Percentiles rank a stretch among this genome's conserved stretches.
These are phyloP conservation scores for Amblyopsis rosae DNA, from an alignment of 2,113 vertebrate genomes.

Conservation along the genomic window DNA sequence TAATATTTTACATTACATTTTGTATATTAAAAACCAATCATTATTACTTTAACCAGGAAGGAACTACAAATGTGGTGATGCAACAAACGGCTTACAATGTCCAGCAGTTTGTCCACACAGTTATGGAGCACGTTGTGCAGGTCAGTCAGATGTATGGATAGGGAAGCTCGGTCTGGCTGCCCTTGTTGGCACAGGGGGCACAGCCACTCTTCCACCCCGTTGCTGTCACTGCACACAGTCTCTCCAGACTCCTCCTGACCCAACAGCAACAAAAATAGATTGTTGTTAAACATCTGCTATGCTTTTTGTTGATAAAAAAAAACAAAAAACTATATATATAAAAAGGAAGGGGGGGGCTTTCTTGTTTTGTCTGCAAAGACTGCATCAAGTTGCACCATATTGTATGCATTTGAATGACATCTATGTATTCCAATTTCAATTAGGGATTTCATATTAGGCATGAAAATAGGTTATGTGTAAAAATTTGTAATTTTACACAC, in stretches of 20 bases:
- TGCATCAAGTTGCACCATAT: slow-evolving; percentile 23
- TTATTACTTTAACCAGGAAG: background rate
- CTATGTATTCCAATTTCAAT: slow-evolving; percentile 11
- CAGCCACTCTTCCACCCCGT: slow-evolving; percentile 70
- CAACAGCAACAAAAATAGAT: slow-evolving; percentile 10
- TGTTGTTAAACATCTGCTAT: background rate
- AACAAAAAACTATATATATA: background rate
- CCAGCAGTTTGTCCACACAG: slow-evolving; percentile 77
- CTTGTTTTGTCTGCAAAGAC: slow-evolving; percentile 11
- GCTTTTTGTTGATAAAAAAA: background rate
- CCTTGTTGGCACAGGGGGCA: slow-evolving; percentile 80
- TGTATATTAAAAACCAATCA: background rate
- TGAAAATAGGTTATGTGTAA: background rate
- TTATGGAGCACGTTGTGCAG: slow-evolving; percentile 80
- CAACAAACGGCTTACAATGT: slow-evolving; percentile 70
- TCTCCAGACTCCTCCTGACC: slow-evolving; percentile 78
- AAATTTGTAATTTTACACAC: too few species aligned
- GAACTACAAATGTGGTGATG: background rate
- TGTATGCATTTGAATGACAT: background rate
- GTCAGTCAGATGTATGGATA: slow-evolving; percentile 75
- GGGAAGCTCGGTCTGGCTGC: slow-evolving; percentile 66
- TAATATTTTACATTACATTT: too few species aligned
- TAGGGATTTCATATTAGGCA: background rate
- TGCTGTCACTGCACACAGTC: slow-evolving; percentile 68
- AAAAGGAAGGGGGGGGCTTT: background rate